These are phyloP conservation scores for Andrena dorsata DNA, from an alignment of 2,888 invertebrate species.

Conservation along the genomic window DNA sequence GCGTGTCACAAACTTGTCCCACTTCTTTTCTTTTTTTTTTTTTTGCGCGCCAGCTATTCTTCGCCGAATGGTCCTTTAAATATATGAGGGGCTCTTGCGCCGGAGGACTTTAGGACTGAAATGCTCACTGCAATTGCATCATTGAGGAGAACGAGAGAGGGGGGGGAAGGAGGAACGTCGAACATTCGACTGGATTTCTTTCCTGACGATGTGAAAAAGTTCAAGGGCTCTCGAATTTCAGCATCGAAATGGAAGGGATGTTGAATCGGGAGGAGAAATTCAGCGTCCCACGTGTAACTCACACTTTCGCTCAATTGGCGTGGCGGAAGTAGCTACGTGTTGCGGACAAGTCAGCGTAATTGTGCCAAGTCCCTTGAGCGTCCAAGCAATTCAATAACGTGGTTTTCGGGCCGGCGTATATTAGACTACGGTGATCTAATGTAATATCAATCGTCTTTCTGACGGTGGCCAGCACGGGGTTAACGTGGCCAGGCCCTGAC, in stretches of 20 bases:
- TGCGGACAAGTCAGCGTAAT: constrained; percentile 44
- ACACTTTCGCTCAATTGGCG: not conserved
- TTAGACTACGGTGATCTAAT: constrained; percentile 72
- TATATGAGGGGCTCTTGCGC: not conserved
- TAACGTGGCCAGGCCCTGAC: constrained; percentile 79
- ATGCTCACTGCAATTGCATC: not conserved
- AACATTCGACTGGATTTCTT: not conserved
- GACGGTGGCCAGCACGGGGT: constrained; percentile 69
- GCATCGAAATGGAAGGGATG: too few species aligned
- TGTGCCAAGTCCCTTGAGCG: constrained; percentile 48
- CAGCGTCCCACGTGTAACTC: not conserved
- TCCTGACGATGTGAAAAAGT: not conserved
- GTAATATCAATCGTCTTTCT: constrained; percentile 78
- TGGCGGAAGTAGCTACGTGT: constrained; percentile 8
- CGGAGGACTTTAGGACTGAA: not conserved
- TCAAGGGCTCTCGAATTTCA: not conserved
- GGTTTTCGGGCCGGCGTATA: constrained; percentile 65
- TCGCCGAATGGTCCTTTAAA: constrained; percentile 13
- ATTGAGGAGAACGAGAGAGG: not conserved
- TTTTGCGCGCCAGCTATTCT: constrained; percentile 13
- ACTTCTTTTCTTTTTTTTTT: not conserved
- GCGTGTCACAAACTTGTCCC: constrained; percentile 20
- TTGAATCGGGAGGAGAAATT: not conserved
- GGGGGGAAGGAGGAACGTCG: not conserved
- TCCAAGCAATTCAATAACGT: constrained; percentile 67